These are phyloP conservation scores for Zosterops pallidus DNA, from an alignment of 2,113 vertebrate genomes.

Conservation along the genomic window DNA sequence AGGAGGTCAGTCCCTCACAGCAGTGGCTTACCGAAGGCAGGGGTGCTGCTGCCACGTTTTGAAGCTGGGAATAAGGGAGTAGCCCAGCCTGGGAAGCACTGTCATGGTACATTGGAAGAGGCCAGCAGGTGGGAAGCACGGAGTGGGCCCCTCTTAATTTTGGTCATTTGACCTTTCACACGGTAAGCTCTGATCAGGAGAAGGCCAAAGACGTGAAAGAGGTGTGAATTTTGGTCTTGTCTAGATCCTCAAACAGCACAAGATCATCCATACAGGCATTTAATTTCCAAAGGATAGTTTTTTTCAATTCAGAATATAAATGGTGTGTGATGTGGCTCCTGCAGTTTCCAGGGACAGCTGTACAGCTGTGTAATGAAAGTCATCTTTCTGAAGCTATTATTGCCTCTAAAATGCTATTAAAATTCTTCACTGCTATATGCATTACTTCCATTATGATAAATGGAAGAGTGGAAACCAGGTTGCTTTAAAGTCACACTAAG, in stretches of 20 bases:
- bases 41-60: conserved; percentile 38
- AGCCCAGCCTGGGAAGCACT: not conserved
- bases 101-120: not conserved
- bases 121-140: fast-evolving
- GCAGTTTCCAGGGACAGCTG: not conserved
- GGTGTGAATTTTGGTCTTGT: not conserved
- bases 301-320: not conserved
- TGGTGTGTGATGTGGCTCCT: not conserved
- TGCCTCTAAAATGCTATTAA: not conserved
- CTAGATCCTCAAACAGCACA: not conserved
- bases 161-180: not conserved
- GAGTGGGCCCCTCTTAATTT: not conserved
- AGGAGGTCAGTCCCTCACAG: not conserved
- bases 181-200: not conserved
- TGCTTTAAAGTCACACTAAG: not conserved
- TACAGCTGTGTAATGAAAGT: not conserved
- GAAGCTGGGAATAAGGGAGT: not conserved
- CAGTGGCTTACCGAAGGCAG: fast-evolving
- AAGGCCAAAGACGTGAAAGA: not conserved
- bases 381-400: not conserved
- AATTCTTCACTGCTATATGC: not conserved
- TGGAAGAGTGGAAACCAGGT: not conserved
- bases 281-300: not conserved
- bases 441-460: not conserved
- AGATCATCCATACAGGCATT: not conserved